These are phyloP conservation scores for Pachydiplax longipennis DNA, from an alignment of 2,888 invertebrate species.

Conservation along the genomic window DNA sequence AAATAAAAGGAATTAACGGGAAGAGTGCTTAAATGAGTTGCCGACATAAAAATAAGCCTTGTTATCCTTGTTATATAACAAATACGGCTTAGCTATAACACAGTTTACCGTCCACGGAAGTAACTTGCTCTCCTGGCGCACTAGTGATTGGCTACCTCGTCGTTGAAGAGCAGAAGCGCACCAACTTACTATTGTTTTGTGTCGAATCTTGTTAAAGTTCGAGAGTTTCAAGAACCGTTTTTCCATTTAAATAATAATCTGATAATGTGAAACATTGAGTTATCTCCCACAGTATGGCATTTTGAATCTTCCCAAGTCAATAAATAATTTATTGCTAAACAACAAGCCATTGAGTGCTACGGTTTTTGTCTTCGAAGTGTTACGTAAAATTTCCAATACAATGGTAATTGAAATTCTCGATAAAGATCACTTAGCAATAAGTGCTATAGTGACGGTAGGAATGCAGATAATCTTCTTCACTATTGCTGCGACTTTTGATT, in stretches of 20 bases:
- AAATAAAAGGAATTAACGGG: too few relatives aligned
- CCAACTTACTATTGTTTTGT: neutral
- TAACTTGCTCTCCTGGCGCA: neutral
- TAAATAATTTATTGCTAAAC: neutral
- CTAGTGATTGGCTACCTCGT: neutral
- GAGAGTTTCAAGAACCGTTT: neutral
- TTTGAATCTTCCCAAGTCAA: neutral
- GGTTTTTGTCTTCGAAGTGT: neutral
- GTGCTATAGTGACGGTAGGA: conserved; percentile 82
- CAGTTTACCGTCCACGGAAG: too few relatives aligned
- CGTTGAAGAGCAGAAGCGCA: neutral
- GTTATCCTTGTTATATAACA: too few relatives aligned
- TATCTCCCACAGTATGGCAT: neutral
- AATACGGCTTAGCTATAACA: too few relatives aligned
- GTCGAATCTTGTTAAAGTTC: neutral
- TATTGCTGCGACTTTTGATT: conserved; percentile 83
- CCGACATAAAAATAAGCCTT: too few relatives aligned
- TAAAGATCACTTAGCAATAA: conserved; percentile 84
- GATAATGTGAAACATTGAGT: neutral
- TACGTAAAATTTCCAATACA: neutral
- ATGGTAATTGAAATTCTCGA: conserved; percentile 80
- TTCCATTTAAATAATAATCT: neutral
- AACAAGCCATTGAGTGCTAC: neutral
- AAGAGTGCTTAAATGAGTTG: too few relatives aligned
- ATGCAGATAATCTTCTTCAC: conserved; percentile 90